Base-by-base conservation (phyloP, 2,888 invertebrate genomes). In the Drosophila differens region DNA sequence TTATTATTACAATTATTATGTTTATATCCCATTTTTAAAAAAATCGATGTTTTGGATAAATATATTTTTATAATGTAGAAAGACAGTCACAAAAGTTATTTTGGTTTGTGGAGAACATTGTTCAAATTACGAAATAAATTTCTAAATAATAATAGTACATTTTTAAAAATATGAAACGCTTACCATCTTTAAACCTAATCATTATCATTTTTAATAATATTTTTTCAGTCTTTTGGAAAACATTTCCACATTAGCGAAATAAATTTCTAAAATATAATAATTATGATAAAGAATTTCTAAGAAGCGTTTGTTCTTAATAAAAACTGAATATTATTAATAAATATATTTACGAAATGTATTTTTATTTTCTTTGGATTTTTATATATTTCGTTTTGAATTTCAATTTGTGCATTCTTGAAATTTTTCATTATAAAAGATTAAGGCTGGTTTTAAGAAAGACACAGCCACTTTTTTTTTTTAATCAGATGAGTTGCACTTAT, bases 251-350 rank as follows among this genome's bases (percentile, higher is more conserved):
- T 16, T 37, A 6, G 3, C 19, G 3, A 5, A n/a, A 12, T n/a
- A n/a, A 2, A n/a, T 41, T 5, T 2, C 0, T 0, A 41, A 12
- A 5, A n/a, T 2, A n/a, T 10, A 0, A n/a, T 10, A 12, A 19
- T 39, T 19, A 10, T 39, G 2, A 19, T 0, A 9, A 19, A 2
- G 19, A 39, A 9, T 9, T 19, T 39, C 39, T 39, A 19, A 9
- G 4, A 39, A 19, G 0, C 19, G 2, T 9, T 4, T 39, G 19
- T 4, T 39, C 19, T 37, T 3, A 19, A 7, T 19, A 19, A 7
- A 37, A 37, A 19, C 0, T 16, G 3, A 7, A 39, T 39, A 9
- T 2, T 37, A 19, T 19, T 19, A 19, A 39, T 39, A 19, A 19
- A 39, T 39, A 19, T 39, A 39, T 19, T 19, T 9, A 39, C 0